phyloP scores from a whole-genome alignment of 2,797 vertebrate species.

The Uromys caudimaculatus region DNA sequence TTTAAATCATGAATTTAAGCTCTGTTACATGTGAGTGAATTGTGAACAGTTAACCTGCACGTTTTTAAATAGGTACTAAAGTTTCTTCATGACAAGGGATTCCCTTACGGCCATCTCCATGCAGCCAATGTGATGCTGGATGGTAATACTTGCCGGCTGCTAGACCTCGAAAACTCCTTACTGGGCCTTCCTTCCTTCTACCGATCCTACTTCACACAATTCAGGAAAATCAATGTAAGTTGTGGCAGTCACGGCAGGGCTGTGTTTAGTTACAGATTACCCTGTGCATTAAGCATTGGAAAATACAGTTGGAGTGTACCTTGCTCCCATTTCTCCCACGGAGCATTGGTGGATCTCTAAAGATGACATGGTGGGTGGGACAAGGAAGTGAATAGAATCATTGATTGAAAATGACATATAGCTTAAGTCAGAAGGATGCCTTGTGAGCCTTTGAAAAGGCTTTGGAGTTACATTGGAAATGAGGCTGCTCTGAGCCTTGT shows the following conservation, averaged over 20 bases:
- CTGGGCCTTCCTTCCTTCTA: slow-evolving; percentile 95
- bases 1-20: neutral
- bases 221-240: slow-evolving; percentile 97
- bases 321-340: neutral
- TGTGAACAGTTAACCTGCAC: neutral
- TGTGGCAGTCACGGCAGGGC: slow-evolving; percentile 6
- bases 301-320: neutral
- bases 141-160: slow-evolving; percentile 93
- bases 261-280: neutral
- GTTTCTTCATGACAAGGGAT: slow-evolving; percentile 94
- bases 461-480: neutral
- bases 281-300: neutral
- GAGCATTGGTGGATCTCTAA: neutral
- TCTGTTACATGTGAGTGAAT: neutral
- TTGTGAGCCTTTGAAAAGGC: neutral
- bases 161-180: slow-evolving; percentile 95
- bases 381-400: neutral
- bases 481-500: neutral
- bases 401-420: neutral
- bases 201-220: slow-evolving; percentile 92
- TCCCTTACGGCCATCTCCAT: slow-evolving; percentile 96
- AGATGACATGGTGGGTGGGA: neutral
- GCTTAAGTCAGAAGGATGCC: neutral
- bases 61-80: slow-evolving; percentile 90
- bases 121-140: slow-evolving; percentile 94